A percentile compares a stretch with the other conserved stretches of the same genome.
Conservation (phyloP, 2,113 vertebrate species). For the Chroicocephalus ridibundus region DNA sequence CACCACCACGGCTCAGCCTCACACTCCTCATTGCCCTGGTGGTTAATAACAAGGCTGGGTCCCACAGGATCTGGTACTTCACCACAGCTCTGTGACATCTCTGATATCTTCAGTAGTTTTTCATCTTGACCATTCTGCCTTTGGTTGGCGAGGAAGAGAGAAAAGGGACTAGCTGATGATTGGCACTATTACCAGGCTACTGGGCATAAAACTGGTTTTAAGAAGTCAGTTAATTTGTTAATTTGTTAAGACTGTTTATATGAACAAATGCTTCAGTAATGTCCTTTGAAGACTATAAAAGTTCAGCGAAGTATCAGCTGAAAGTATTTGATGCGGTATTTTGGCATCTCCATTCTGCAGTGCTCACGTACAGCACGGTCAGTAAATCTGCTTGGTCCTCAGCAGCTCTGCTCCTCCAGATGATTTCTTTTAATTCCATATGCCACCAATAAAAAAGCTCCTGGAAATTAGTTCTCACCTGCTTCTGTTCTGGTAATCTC, state of each 20-base stretch:
- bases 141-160: neutral
- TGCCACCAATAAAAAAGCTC: slow-evolving; percentile 31
- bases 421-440: slow-evolving; percentile 26
- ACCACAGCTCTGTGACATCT: neutral
- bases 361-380: accelerated
- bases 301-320: neutral
- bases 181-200: accelerated
- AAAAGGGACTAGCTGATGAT: neutral
- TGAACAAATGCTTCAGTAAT: neutral
- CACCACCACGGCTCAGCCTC: neutral
- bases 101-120: neutral
- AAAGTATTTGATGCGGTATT: neutral
- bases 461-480: slow-evolving; percentile 73
- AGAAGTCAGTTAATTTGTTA: neutral
- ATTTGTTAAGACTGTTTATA: neutral
- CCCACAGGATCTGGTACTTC: neutral
- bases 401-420: neutral
- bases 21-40: neutral
- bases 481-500: slow-evolving; percentile 70
- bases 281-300: neutral
- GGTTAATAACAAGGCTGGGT: neutral
- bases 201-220: neutral
- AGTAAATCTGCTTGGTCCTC: neutral
- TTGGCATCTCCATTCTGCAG: neutral
- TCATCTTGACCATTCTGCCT: neutral